These are phyloP conservation scores for Silurus glanis DNA, from an alignment of 2,113 vertebrate genomes.

Conservation along the genomic window DNA sequence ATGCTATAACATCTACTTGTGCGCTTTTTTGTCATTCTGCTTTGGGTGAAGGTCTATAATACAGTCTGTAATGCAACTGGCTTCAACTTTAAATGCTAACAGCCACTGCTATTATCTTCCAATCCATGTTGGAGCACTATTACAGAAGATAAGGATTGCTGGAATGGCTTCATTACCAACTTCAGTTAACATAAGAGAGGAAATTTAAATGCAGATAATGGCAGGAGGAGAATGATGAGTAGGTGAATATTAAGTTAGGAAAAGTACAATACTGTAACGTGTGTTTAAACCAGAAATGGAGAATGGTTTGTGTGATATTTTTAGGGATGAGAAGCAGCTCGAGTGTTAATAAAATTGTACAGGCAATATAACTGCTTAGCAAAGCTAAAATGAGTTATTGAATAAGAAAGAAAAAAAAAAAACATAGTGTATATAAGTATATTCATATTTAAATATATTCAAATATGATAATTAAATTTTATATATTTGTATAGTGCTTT, in stretches of 20 bases:
- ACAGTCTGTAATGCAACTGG: slow-evolving; percentile 62
- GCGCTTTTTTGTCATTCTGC: slow-evolving; percentile 32
- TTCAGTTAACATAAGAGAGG: slow-evolving; percentile 55
- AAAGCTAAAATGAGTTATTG: background rate
- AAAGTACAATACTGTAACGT: background rate
- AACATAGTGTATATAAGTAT: background rate
- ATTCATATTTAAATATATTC: background rate
- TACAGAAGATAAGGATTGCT: slow-evolving; percentile 53
- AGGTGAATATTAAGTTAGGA: background rate
- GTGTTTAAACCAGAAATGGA: background rate
- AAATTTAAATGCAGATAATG: slow-evolving; percentile 52
- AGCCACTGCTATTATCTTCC: slow-evolving; percentile 49
- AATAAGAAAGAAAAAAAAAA: background rate
- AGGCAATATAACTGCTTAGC: background rate
- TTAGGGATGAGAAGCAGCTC: background rate
- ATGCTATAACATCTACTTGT: slow-evolving; percentile 22
- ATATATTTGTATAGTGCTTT: too few relatives aligned
- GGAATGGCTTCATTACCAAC: slow-evolving; percentile 61
- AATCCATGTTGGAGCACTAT: slow-evolving; percentile 55
- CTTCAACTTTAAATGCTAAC: slow-evolving; percentile 58
- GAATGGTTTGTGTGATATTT: background rate
- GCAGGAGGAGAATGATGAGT: slow-evolving; percentile 46
- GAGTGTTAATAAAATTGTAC: background rate
- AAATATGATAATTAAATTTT: background rate
- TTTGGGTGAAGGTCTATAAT: slow-evolving; percentile 59